Evolutionary conservation across 2,888 invertebrate species (phyloP).

Genomic region (Proisotoma minuta): DNA sequence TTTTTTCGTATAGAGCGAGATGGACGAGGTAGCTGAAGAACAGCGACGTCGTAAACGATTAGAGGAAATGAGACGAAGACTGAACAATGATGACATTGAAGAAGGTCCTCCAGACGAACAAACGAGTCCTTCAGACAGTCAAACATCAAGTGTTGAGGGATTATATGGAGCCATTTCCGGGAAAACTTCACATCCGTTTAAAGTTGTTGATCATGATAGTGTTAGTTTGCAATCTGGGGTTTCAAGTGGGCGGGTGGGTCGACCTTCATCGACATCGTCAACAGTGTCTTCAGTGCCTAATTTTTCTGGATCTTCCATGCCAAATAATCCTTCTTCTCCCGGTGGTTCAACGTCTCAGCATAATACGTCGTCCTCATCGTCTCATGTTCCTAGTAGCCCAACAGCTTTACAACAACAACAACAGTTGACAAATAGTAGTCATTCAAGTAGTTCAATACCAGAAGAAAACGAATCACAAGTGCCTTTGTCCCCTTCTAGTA

Average conservation of each 20-base stretch:
- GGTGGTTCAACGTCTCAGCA: constrained; percentile 47
- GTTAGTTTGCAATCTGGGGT: constrained; percentile 84
- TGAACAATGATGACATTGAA: constrained; percentile 80
- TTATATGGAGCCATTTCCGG: constrained; percentile 57
- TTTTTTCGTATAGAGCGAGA: constrained; percentile 21
- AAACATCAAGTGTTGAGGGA: constrained; percentile 72
- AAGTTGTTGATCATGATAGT: constrained; percentile 81
- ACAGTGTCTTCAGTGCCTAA: constrained; percentile 13
- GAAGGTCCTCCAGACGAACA: constrained; percentile 57
- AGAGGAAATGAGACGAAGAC: constrained; percentile 75
- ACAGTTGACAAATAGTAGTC: not conserved
- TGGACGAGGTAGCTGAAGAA: constrained; percentile 39
- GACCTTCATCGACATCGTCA: constrained; percentile 35
- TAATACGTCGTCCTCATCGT: constrained; percentile 50
- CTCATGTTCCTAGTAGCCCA: constrained; percentile 22
- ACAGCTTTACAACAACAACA: constrained; percentile 7
- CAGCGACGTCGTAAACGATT: constrained; percentile 67
- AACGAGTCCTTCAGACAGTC: constrained; percentile 68
- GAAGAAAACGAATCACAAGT: not conserved
- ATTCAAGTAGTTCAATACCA: not conserved
- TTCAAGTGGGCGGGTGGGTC: constrained; percentile 71
- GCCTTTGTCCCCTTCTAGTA: not conserved
- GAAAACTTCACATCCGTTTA: constrained; percentile 50
- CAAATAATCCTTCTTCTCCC: not conserved
- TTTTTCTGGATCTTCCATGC: not conserved